Evolutionary conservation across 2,113 vertebrate species (phyloP).

Genomic region (Pogonocichla stellata): DNA sequence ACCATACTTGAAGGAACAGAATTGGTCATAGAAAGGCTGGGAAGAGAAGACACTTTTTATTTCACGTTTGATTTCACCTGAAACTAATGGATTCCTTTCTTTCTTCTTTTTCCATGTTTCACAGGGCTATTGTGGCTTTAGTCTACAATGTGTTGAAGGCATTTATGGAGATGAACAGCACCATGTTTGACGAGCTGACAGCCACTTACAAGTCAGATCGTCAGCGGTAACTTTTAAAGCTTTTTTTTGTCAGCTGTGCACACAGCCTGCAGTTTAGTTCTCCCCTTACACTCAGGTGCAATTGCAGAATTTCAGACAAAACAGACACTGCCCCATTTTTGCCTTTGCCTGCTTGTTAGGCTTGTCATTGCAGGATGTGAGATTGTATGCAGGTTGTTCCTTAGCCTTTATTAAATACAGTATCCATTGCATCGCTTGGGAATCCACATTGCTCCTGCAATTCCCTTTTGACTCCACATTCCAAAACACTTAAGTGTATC

Average conservation of each 20-base stretch:
- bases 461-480: not conserved
- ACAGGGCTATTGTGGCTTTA: conserved; percentile 96
- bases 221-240: conserved; percentile 93
- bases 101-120: not conserved
- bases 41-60: not conserved
- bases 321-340: not conserved
- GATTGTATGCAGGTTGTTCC: not conserved
- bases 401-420: not conserved
- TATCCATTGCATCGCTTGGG: not conserved
- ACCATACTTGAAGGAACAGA: not conserved
- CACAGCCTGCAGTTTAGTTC: conserved; percentile 37
- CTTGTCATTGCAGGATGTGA: not conserved
- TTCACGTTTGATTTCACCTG: not conserved
- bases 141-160: conserved; percentile 99
- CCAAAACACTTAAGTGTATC: not conserved
- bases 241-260: conserved; percentile 75
- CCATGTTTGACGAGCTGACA: conserved; percentile 98
- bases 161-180: conserved; percentile 99
- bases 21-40: not conserved
- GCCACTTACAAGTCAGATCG: conserved; percentile 99
- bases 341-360: not conserved
- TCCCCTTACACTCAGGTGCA: conserved; percentile 37
- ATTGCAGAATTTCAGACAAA: not conserved
- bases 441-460: not conserved
- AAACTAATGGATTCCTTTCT: not conserved